Conservation (phyloP, 2,113 vertebrate species). For the Xyrauchen texanus region DNA sequence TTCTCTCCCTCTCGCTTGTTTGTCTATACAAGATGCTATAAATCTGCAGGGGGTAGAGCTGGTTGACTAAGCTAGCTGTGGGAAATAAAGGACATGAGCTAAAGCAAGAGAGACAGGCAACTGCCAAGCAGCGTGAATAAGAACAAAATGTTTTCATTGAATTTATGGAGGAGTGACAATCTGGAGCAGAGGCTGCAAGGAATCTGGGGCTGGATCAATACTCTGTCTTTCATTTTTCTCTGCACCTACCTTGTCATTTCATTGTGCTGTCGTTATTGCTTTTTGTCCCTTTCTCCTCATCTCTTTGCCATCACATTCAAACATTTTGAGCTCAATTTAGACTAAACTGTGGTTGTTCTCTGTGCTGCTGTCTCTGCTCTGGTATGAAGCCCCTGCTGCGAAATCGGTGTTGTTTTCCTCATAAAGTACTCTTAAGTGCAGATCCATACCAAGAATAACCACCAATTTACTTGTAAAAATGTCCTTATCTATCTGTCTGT, state of each 20-base stretch:
- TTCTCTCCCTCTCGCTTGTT: constrained; percentile 42
- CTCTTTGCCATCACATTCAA: background rate
- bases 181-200: constrained; percentile 47
- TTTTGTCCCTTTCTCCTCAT: constrained; percentile 46
- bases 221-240: constrained; percentile 44
- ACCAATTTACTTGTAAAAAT: background rate
- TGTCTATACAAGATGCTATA: constrained; percentile 48
- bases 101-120: constrained; percentile 23
- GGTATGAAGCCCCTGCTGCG: background rate
- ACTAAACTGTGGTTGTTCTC: background rate
- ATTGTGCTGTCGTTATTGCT: background rate
- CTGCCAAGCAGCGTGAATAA: constrained; percentile 7
- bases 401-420: background rate
- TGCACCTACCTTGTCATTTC: constrained; percentile 34
- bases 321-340: constrained; percentile 23
- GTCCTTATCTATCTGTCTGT: background rate
- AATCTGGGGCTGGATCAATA: constrained; percentile 51
- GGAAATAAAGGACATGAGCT: background rate
- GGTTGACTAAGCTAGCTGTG: background rate
- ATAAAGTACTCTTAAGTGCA: background rate
- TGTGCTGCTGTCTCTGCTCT: background rate
- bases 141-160: constrained; percentile 28
- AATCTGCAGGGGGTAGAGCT: background rate
- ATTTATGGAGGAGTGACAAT: constrained; percentile 49
- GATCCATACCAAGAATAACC: background rate